Percentiles rank a stretch among this genome's conserved stretches.
Conservation (phyloP, 2,888 invertebrate genomes). For the Drosophila stalkeri region DNA sequence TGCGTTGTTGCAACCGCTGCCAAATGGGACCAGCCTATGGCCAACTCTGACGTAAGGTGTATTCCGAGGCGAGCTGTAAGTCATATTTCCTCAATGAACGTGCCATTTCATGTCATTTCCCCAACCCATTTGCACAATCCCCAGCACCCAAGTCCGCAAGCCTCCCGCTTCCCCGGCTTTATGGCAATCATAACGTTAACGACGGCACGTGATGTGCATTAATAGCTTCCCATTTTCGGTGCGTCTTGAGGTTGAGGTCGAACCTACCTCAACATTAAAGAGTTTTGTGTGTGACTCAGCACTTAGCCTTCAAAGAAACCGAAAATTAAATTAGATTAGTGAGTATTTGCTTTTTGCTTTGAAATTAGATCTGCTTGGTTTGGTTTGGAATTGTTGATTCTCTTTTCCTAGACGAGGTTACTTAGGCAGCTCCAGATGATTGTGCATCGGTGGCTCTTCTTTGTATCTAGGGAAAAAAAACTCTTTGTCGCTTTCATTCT, state of each 20-base stretch:
- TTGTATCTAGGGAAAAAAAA: background rate
- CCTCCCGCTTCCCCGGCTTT: constrained; percentile 6
- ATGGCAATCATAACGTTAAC: constrained; percentile 66
- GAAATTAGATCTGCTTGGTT: background rate
- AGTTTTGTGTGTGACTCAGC: constrained; percentile 14
- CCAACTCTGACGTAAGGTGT: constrained; percentile 55
- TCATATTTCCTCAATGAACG: constrained; percentile 73
- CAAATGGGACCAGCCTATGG: constrained; percentile 36
- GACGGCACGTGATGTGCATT: constrained; percentile 63
- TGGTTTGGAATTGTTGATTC: background rate
- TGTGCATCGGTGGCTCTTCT: background rate
- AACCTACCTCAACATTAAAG: constrained; percentile 55
- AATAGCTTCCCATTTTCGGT: constrained; percentile 35
- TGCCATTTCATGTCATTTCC: constrained; percentile 63
- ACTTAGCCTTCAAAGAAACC: constrained; percentile 26
- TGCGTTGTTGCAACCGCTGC: constrained; percentile 66
- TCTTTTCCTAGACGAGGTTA: background rate
- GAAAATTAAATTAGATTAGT: background rate
- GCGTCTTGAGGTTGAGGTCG: constrained; percentile 27
- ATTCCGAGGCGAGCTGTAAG: constrained; percentile 11
- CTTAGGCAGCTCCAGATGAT: background rate
- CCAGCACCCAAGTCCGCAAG: background rate
- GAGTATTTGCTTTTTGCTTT: background rate
- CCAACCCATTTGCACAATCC: constrained; percentile 46
- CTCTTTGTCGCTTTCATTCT: background rate